Evolutionary conservation across 2,113 vertebrate species (phyloP), one percentile per base, ranked within the genome.

Genomic region (Grammomys surdaster): DNA sequence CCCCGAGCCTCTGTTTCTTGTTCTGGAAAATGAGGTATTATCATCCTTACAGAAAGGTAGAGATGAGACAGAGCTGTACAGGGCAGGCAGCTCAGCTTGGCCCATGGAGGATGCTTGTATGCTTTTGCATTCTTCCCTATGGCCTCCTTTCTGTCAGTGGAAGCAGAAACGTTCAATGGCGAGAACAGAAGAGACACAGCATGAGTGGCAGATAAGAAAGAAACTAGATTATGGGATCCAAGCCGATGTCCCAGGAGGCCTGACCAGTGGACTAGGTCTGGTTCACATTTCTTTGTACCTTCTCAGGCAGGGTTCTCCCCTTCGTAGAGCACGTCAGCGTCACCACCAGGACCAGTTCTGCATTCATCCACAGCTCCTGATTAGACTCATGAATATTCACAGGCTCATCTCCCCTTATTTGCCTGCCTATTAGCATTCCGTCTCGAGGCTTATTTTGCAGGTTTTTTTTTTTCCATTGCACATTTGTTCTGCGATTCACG

Each of bases 331-430:
- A 13, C 3, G 17, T 87, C 2, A 14, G 84, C 82, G 78, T 96
- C 93, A 70, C 96, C 92, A 94, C 28, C 0, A 73, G 89, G 89
- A 70, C 96, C 60, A 69, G 94, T 97, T 98, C 96, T 96, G 89
- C 91, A 93, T 97, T 98, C 96, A 96, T 96, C 95, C 76, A 63
- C 88, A 91, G 89, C 46, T 97, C 92, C 95, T 97, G 97, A 98
- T 97, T 98, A 97, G 96, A 94, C 82, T 96, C 93, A 98, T 98
- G 98, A 97, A 98, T 98, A 98, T 98, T 98, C 98, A 98, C 91
- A 89, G 80, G 31, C 93, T 97, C 90, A 95, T 97, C 96, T 98
- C 92, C 96, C 69, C 94, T 97, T 97, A 96, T 97, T 97, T 98
- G 97, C 90, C 91, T 97, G 96, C 78, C 93, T 97, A 95, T 97